phyloP scores from a whole-genome alignment of 92 coral and sea anemone genomes.

The Zoanthus sociatus region DNA sequence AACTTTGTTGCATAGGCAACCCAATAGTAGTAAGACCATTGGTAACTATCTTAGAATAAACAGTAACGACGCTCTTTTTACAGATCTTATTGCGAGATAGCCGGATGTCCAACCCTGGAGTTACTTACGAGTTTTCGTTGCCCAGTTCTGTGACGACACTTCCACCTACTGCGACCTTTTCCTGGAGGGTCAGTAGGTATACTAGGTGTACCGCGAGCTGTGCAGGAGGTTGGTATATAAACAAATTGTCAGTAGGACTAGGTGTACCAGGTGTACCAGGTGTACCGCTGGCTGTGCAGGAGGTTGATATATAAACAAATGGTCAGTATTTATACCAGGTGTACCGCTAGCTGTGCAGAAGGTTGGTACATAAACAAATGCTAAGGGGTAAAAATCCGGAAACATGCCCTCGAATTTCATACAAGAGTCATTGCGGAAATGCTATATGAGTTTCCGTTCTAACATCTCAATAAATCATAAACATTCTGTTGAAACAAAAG shows the following conservation, averaged over 20 bases:
- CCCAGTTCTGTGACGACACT: slow-evolving; percentile 71
- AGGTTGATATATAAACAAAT: too few relatives aligned
- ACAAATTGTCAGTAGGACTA: background rate
- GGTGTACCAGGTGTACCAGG: too few relatives aligned
- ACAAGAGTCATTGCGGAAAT: too few relatives aligned
- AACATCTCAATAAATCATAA: too few relatives aligned
- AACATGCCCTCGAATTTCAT: too few relatives aligned
- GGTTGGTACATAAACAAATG: slow-evolving; percentile 60
- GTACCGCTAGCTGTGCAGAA: slow-evolving; percentile 86
- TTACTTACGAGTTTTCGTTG: slow-evolving; percentile 84
- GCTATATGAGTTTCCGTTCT: too few relatives aligned
- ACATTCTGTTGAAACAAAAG: too few relatives aligned
- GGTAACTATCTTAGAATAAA: too few relatives aligned
- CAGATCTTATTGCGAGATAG: slow-evolving; percentile 68
- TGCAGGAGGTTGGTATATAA: slow-evolving; percentile 82
- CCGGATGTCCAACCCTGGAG: slow-evolving; percentile 63
- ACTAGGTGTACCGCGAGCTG: slow-evolving; percentile 77
- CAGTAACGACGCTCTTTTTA: background rate
- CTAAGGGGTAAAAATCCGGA: too few relatives aligned
- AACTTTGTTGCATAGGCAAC: too few relatives aligned
- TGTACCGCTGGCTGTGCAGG: background rate
- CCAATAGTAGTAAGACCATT: too few relatives aligned
- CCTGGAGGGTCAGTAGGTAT: slow-evolving; percentile 80
- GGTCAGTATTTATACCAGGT: slow-evolving; percentile 53
- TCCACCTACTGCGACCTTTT: slow-evolving; percentile 62